Evolutionary conservation across 2,888 invertebrate genomes (phyloP).

Genomic region (Hemithea aestivaria): DNA sequence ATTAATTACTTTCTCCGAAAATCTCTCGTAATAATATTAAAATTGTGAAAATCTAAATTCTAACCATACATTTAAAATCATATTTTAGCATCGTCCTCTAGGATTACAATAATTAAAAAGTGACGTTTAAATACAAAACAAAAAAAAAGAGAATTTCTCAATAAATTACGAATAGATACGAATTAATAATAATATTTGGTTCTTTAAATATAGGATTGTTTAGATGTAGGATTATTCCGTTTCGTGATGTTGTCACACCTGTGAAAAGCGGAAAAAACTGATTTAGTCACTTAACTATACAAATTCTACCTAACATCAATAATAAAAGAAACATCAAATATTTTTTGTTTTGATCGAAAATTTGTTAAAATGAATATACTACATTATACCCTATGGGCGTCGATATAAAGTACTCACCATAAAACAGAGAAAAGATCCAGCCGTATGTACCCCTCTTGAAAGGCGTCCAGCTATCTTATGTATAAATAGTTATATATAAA

Average conservation of each 20-base stretch:
- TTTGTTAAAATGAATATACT: no score
- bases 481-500: conserved; percentile 27
- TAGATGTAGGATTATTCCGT: conserved; percentile 46
- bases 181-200: conserved; percentile 74
- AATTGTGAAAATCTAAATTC: conserved; percentile 35
- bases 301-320: neutral
- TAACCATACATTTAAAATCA: conserved; percentile 53
- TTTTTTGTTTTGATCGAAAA: no score
- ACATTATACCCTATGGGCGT: no score
- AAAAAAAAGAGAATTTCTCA: conserved; percentile 46
- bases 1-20: conserved; percentile 13
- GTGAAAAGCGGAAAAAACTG: conserved; percentile 17
- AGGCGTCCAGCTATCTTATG: conserved; percentile 45
- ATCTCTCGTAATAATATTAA: conserved; percentile 36
- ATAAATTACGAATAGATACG: conserved; percentile 68
- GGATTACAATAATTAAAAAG: conserved; percentile 40
- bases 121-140: conserved; percentile 38
- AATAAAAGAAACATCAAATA: no score
- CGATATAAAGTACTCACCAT: conserved; percentile 67
- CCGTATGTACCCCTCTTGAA: conserved; percentile 45
- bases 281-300: neutral
- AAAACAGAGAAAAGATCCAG: conserved; percentile 53
- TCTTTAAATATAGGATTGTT: conserved; percentile 56
- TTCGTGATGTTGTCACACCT: conserved; percentile 58
- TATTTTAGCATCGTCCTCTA: conserved; percentile 52